Conservation (phyloP, 2,797 vertebrate species). For the Anguilla megastoma region DNA sequence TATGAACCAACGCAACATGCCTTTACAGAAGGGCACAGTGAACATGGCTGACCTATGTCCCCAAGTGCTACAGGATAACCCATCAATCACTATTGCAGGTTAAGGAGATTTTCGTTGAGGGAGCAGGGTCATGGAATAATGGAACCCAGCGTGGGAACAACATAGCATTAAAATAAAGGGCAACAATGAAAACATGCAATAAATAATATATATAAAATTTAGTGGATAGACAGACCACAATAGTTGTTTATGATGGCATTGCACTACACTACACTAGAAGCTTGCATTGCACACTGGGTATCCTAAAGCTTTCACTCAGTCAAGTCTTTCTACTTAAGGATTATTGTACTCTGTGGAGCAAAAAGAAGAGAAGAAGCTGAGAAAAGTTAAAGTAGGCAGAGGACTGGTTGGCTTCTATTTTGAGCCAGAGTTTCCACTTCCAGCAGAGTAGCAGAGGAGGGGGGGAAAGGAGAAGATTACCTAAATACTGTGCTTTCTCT, state of each 20-base stretch:
- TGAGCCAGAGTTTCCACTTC: too few relatives aligned
- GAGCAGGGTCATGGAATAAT: background rate
- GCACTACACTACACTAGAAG: too few relatives aligned
- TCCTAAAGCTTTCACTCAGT: too few relatives aligned
- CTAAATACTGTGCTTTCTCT: background rate
- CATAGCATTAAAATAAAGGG: background rate
- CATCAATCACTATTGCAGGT: background rate
- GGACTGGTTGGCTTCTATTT: background rate
- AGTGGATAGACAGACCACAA: too few relatives aligned
- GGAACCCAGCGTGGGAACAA: background rate
- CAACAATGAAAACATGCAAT: background rate
- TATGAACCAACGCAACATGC: background rate
- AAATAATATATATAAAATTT: background rate
- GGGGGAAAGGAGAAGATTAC: background rate
- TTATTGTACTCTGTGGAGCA: background rate
- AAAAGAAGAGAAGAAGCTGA: background rate
- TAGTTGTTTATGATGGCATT: too few relatives aligned
- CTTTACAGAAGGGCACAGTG: background rate
- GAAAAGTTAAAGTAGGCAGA: background rate
- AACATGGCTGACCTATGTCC: background rate
- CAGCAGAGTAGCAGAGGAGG: background rate
- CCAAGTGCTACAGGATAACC: background rate
- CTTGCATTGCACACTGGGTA: too few relatives aligned
- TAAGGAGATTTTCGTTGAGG: background rate
- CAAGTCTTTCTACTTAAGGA: background rate